These are phyloP conservation scores for Ptyas mucosa DNA, from an alignment of 2,113 vertebrate genomes.

Conservation along the genomic window DNA sequence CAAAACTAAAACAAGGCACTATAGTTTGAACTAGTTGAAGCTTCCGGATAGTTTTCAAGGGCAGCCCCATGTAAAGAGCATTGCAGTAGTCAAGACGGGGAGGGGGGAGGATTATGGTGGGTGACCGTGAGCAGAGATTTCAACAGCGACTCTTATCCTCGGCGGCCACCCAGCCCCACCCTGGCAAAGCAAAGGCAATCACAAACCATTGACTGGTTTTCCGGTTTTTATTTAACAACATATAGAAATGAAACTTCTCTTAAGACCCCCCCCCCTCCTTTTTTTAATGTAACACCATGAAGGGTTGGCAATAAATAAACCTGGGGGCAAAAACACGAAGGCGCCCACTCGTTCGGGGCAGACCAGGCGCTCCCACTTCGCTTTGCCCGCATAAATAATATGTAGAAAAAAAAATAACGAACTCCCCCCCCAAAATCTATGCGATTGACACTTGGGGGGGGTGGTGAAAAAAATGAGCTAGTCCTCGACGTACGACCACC, in stretches of 20 bases:
- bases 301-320: not conserved
- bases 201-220: not conserved
- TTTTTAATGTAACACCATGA: not conserved
- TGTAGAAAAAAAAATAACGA: not conserved
- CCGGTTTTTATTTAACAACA: not conserved
- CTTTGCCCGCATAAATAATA: not conserved
- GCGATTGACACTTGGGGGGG: not conserved
- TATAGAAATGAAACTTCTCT: not conserved
- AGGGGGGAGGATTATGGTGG: too few species aligned
- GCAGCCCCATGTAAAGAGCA: too few species aligned
- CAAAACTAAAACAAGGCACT: not conserved
- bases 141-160: not conserved
- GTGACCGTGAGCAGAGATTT: too few species aligned
- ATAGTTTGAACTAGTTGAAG: not conserved
- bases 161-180: too few species aligned
- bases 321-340: not conserved
- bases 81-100: too few species aligned
- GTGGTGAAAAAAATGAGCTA: too few species aligned
- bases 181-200: accelerated
- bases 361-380: not conserved
- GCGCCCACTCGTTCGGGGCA: not conserved
- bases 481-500: too few species aligned
- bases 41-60: not conserved
- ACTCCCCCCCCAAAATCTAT: not conserved
- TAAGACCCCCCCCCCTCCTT: not conserved